Base-by-base conservation (phyloP, 2,797 vertebrate genomes). In the Catamblyrhynchus diadema region DNA sequence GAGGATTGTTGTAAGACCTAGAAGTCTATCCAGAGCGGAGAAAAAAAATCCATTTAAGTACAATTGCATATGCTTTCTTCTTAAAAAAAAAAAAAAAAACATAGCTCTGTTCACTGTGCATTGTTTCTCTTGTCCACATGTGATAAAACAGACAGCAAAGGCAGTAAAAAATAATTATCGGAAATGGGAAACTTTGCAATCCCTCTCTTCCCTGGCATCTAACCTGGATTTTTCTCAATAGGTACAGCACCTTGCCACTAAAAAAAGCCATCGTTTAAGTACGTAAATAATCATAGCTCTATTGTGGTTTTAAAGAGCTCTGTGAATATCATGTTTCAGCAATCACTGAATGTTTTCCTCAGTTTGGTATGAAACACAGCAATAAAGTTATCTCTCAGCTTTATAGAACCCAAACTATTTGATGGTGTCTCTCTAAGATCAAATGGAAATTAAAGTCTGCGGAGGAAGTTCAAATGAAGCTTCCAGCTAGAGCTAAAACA, bases 401-500 rank as follows among this genome's bases (percentile, higher is more conserved):
- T 95, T 88, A 88, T 22, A 95, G 81, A 82, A 92, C 80, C 56
- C 86, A 90, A 96, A 93, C 28, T 94, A 94, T 97, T 97, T 97
- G 93, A 94, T 87, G 91, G 91, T 95, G 94, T 92, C 32, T 93
- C 59, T 96, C 81, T 86, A 90, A 97, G 93, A 96, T 97, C 95
- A 97, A 97, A 96, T 94, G 61, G 73, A 96, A 96, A 94, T 95
- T 88, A 91, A 96, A 92, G 85, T 87, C 83, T 97, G 95, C 53
- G 73, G 93, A 97, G 96, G 96, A 97, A 96, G 96, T 95, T 96
- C 94, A 97, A 96, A 96, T 96, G 89, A 95, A 96, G 72, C 94
- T 96, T 97, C 90, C 72, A 94, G 93, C 90, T 96, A 97, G 69
- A 96, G 61, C 51, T 95, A 54, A 84, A 94, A 96, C 95, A 96